These are phyloP conservation scores for Teleogryllus oceanicus DNA, from an alignment of 2,888 invertebrate species.

Conservation along the genomic window DNA sequence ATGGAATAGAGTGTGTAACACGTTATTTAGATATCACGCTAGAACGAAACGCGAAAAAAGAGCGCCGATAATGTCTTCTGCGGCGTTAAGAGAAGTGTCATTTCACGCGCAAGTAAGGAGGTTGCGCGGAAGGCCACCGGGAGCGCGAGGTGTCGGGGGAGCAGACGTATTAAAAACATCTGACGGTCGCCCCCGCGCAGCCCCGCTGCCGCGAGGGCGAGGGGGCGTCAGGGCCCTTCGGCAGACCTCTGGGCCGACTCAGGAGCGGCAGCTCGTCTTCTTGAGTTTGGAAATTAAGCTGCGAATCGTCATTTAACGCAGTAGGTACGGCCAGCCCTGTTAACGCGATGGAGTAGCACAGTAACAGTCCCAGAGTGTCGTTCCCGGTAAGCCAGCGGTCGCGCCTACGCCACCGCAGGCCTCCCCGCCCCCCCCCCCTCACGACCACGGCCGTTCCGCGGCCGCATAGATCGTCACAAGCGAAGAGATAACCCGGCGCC, in stretches of 20 bases:
- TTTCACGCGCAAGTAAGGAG: conserved; percentile 18
- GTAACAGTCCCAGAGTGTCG: neutral
- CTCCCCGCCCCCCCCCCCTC: no score
- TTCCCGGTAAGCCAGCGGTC: neutral
- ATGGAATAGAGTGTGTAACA: conserved; percentile 18
- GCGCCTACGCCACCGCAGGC: neutral
- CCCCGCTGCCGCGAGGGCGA: neutral
- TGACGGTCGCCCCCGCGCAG: neutral
- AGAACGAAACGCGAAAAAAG: conserved; percentile 6
- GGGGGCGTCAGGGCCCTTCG: neutral
- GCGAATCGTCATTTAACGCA: neutral
- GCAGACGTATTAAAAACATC: conserved; percentile 1
- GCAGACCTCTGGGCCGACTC: neutral
- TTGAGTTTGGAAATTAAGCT: neutral
- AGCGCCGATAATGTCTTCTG: neutral
- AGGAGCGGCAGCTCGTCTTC: neutral
- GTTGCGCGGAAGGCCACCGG: neutral
- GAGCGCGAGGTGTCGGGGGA: neutral
- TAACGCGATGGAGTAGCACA: neutral
- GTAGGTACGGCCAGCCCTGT: neutral
- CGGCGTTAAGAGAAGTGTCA: conserved; percentile 4
- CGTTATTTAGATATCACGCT: conserved; percentile 9
- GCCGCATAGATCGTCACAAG: no score
- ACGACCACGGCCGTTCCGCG: no score
- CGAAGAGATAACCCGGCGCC: neutral